These are phyloP conservation scores for Montipora capitata DNA, from an alignment of 92 coral and sea anemone genomes.

Conservation along the genomic window DNA sequence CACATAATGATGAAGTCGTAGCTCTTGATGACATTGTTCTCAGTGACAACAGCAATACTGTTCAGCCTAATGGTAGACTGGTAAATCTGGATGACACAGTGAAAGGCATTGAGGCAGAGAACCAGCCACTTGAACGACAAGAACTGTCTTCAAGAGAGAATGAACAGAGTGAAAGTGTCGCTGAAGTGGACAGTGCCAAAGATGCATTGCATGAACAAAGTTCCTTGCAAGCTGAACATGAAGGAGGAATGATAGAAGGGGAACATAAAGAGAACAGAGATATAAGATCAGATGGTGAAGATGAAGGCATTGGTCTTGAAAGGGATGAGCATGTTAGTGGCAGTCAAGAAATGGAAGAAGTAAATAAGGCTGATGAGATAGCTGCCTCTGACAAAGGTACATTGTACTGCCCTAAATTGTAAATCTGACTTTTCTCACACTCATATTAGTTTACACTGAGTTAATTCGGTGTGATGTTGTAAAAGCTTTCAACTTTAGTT, in stretches of 20 bases:
- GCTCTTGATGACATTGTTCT: constrained; percentile 44
- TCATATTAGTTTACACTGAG: too few relatives aligned
- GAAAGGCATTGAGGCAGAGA: not conserved
- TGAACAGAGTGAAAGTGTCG: not conserved
- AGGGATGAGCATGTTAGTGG: constrained; percentile 31
- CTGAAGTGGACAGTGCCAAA: not conserved
- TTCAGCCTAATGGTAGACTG: not conserved
- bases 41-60: constrained; percentile 14
- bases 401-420: not conserved
- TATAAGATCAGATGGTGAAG: constrained; percentile 11
- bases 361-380: constrained; percentile 16
- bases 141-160: constrained; percentile 2
- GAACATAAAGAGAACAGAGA: not conserved
- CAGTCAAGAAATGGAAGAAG: not conserved
- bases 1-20: not conserved
- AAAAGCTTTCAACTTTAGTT: too few relatives aligned
- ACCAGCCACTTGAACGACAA: constrained; percentile 11
- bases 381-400: constrained; percentile 18
- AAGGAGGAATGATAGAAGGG: constrained; percentile 1
- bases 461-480: too few relatives aligned
- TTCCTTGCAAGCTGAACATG: not conserved
- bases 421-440: not conserved
- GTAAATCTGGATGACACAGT: not conserved
- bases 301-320: constrained; percentile 46
- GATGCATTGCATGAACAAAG: not conserved